These are phyloP conservation scores for Bradypodion ventrale DNA, from an alignment of 2,797 vertebrate species.

Conservation along the genomic window DNA sequence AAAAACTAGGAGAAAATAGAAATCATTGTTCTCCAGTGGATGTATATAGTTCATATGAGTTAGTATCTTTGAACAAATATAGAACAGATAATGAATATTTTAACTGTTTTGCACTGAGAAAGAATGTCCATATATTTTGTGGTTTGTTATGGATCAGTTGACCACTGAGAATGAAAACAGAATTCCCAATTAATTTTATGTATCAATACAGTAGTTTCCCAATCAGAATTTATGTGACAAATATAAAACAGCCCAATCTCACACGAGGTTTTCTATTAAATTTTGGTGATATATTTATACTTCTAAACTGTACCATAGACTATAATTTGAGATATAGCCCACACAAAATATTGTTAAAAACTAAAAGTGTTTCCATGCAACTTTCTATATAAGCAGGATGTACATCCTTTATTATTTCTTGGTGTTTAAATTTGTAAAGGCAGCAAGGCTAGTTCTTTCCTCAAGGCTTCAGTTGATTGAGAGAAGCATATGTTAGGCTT, in stretches of 20 bases:
- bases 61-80: background rate
- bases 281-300: too few species aligned
- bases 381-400: background rate
- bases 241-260: background rate
- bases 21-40: background rate
- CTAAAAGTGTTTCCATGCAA: background rate
- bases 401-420: background rate
- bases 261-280: background rate
- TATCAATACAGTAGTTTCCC: background rate
- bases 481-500: background rate
- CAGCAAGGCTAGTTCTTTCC: background rate
- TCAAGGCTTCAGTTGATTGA: background rate
- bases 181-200: background rate
- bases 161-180: background rate
- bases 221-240: too few species aligned
- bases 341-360: too few species aligned
- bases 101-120: background rate
- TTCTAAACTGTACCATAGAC: too few species aligned
- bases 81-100: conserved; percentile 30
- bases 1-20: too few species aligned
- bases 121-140: too few species aligned
- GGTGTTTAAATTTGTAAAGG: background rate
- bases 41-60: background rate
- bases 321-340: too few species aligned
- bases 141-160: background rate